Evolutionary conservation across 2,113 vertebrate species (phyloP).

Genomic region (Synchiropus splendidus): DNA sequence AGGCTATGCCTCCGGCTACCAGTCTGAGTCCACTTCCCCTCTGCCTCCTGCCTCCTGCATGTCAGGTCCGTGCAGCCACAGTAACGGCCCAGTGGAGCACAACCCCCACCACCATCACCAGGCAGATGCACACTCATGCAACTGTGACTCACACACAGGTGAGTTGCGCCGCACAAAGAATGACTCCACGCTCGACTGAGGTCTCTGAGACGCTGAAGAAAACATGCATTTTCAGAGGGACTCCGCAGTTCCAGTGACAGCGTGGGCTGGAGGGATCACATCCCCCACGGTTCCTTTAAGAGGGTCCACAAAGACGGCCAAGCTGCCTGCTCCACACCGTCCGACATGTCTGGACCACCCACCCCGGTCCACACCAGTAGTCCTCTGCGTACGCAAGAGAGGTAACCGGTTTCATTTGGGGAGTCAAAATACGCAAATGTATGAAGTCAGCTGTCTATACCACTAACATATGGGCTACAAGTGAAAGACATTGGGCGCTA

Average conservation of each 20-base stretch:
- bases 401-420: conserved; percentile 56
- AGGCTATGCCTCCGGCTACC: conserved; percentile 69
- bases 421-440: too few relatives aligned
- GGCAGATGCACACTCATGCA: conserved; percentile 41
- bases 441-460: too few relatives aligned
- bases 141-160: conserved; percentile 57
- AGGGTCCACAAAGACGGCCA: conserved; percentile 58
- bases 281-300: conserved; percentile 65
- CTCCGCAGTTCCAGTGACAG: conserved; percentile 53
- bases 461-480: too few relatives aligned
- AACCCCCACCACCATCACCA: conserved; percentile 35
- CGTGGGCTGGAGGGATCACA: conserved; percentile 72
- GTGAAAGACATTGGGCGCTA: too few relatives aligned
- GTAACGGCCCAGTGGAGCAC: conserved; percentile 36
- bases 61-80: conserved; percentile 41
- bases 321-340: conserved; percentile 59
- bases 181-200: neutral
- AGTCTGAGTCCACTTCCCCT: conserved; percentile 70
- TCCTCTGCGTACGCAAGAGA: conserved; percentile 70
- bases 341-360: conserved; percentile 67
- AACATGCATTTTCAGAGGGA: conserved; percentile 39
- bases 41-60: conserved; percentile 51
- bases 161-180: conserved; percentile 19
- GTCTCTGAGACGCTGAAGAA: neutral
- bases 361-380: conserved; percentile 79